Base-by-base conservation (phyloP, 2,888 invertebrate genomes). In the Gari tellinella region DNA sequence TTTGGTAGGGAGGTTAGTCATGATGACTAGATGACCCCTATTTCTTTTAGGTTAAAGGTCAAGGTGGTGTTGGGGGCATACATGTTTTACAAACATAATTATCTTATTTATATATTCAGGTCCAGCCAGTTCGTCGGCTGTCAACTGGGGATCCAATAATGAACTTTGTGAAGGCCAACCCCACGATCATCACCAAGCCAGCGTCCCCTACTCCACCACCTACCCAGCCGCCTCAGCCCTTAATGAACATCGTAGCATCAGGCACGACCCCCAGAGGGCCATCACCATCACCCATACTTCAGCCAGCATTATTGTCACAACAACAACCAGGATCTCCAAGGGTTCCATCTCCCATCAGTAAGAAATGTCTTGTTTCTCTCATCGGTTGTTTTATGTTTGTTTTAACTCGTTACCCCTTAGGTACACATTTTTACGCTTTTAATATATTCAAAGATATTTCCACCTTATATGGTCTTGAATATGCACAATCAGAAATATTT, bases 291-390 rank as follows among this genome's bases (percentile, higher is more conserved):
- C 82, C 85, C 21, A 78, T 82, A 14, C 67, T 87, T 23, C 78
- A 81, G 31, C 80, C 79, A 37, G 68, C 79, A 58, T 80, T 81
- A 56, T 63, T 81, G 12, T 73, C 81, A 23, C 80, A 80, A 63
- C 86, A 86, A 76, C 41, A 55, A 23, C 78, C 82, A 19, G 78
- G 83, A 21, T 83, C 88, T 23, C 86, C 87, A 2, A 70, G 88
- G 46, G 88, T 90, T 25, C 90, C 90, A 17, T 91, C 91, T 23
- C 91, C 91, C 23, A 88, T 91, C 77, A 90, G 91, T 91, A 81
- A 87, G 90, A 85, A 38, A 15, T 49, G 10, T 4, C 43, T 17
- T 43, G n/a, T 14, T 8, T n/a, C n/a, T 14, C 15, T 43, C 10
- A 14, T 40, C n/a, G n/a, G n/a, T n/a, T n/a, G n/a, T n/a, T n/a